phyloP scores from a whole-genome alignment of 2,113 vertebrate species.

The Accipiter virgatus region DNA sequence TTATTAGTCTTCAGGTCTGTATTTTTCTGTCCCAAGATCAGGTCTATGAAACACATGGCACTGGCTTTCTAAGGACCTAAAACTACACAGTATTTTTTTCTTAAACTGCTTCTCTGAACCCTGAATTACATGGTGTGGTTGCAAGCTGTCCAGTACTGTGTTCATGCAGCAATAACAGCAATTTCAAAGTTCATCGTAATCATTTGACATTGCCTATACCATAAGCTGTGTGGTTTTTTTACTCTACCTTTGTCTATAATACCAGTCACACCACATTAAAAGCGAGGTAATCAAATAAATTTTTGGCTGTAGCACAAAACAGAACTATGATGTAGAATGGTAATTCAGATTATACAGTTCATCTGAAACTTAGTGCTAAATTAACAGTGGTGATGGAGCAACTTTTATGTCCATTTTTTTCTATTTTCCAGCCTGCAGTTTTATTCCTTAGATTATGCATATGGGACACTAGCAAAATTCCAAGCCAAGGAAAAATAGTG shows the following conservation, averaged over 20 bases:
- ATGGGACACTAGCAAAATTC: neutral
- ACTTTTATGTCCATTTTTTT: neutral
- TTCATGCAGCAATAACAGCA: neutral
- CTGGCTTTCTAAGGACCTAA: neutral
- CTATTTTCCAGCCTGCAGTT: neutral
- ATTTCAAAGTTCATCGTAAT: neutral
- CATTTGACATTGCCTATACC: neutral
- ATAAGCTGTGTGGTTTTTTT: neutral
- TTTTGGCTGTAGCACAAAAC: constrained; percentile 1
- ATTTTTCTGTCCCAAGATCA: neutral
- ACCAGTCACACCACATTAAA: neutral
- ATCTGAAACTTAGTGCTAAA: neutral
- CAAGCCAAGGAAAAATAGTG: neutral
- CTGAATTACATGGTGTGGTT: neutral
- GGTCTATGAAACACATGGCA: neutral
- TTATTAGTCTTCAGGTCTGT: neutral
- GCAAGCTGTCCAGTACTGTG: neutral
- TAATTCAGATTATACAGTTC: neutral
- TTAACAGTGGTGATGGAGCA: neutral
- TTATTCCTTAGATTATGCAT: neutral
- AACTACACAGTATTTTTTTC: neutral
- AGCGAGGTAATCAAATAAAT: neutral
- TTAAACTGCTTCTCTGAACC: neutral
- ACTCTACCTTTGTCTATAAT: neutral
- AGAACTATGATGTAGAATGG: neutral